phyloP scores from a whole-genome alignment of 2,797 vertebrate species.

The Sebastes flavidus region DNA sequence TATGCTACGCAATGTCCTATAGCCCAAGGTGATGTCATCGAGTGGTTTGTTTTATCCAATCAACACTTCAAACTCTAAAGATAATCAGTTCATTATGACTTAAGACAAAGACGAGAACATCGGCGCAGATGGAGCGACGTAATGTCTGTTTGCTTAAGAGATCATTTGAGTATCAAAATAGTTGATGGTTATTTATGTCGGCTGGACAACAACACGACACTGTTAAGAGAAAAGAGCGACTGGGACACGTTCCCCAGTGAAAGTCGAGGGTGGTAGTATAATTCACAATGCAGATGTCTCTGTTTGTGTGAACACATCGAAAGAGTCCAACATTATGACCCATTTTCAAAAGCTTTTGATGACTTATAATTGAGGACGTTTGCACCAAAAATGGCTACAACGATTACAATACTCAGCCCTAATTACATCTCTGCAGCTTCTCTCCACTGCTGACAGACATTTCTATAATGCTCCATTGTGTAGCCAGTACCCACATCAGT shows the following conservation, averaged over 20 bases:
- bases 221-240: not conserved
- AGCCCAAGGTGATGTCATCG: not conserved
- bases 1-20: not conserved
- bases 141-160: no score
- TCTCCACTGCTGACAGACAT: slow-evolving; percentile 12
- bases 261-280: not conserved
- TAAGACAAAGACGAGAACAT: not conserved
- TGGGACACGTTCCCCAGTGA: not conserved
- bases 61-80: not conserved
- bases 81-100: not conserved
- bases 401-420: not conserved
- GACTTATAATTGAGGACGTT: slow-evolving; percentile 19
- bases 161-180: not conserved
- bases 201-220: not conserved
- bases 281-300: not conserved
- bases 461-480: slow-evolving; percentile 17
- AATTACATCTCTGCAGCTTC: slow-evolving; percentile 25
- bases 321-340: not conserved
- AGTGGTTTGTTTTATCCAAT: not conserved
- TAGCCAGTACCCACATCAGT: not conserved
- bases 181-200: no score
- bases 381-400: not conserved
- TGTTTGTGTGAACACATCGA: not conserved
- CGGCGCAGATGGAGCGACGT: not conserved
- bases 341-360: slow-evolving; percentile 31